Percentiles rank a stretch among this genome's conserved stretches.
Evolutionary conservation across 2,888 invertebrate species (phyloP).

Genomic region (Panzeria rudis): DNA sequence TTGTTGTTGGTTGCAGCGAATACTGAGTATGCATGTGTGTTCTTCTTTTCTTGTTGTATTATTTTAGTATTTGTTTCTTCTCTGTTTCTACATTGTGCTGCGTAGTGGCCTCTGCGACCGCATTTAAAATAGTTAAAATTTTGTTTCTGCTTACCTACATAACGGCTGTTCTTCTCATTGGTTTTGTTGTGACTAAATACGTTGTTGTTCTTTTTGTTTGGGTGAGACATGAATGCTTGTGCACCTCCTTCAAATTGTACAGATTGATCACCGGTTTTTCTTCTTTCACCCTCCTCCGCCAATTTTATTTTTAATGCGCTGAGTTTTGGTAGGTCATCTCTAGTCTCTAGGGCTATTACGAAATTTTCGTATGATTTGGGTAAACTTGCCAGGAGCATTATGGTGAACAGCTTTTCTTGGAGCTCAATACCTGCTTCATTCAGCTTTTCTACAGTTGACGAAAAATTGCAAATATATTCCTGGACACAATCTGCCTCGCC

Average conservation of each 20-base stretch:
- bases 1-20: constrained; percentile 34
- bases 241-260: constrained; percentile 29
- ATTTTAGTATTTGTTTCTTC: not conserved
- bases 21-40: constrained; percentile 35
- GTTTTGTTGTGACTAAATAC: not conserved
- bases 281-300: constrained; percentile 57
- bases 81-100: constrained; percentile 57
- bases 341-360: constrained; percentile 61
- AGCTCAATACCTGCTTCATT: constrained; percentile 54
- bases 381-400: constrained; percentile 64
- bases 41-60: constrained; percentile 8
- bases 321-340: constrained; percentile 60
- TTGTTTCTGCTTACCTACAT: constrained; percentile 22
- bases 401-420: constrained; percentile 58
- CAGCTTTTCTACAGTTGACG: constrained; percentile 49
- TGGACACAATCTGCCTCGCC: constrained; percentile 40
- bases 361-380: constrained; percentile 68
- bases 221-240: constrained; percentile 55
- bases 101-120: constrained; percentile 58
- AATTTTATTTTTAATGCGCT: constrained; percentile 61
- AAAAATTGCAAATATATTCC: constrained; percentile 30
- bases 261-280: constrained; percentile 25
- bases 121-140: constrained; percentile 64
- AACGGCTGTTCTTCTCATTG: constrained; percentile 13
- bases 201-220: constrained; percentile 30